A percentile compares a stretch with the other conserved stretches of the same genome.
Evolutionary conservation across 2,113 vertebrate genomes (phyloP).

Genomic region (Aythya baeri): DNA sequence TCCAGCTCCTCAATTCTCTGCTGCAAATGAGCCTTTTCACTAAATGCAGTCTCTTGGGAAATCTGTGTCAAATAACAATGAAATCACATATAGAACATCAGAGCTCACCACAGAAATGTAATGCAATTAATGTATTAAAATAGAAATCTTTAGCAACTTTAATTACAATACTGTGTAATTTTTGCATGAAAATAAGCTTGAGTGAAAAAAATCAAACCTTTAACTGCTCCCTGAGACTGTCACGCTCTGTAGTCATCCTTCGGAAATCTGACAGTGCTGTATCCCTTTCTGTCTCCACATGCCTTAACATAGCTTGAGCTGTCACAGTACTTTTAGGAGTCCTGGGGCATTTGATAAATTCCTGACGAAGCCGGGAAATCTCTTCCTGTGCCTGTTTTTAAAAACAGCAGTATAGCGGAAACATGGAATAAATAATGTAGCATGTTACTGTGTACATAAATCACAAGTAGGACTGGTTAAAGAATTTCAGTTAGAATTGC

Average conservation of each 20-base stretch:
- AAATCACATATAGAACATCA: background rate
- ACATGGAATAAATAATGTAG: background rate
- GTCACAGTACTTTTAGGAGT: constrained; percentile 65
- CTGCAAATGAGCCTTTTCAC: constrained; percentile 82
- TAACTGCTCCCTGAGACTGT: constrained; percentile 80
- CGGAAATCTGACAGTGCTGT: constrained; percentile 75
- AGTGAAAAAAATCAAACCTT: constrained; percentile 66
- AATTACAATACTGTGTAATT: background rate
- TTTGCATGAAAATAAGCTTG: background rate
- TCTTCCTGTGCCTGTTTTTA: constrained; percentile 79
- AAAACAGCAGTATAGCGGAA: constrained; percentile 2
- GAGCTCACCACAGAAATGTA: background rate
- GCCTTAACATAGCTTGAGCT: constrained; percentile 76
- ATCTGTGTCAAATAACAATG: constrained; percentile 75
- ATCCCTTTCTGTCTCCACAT: constrained; percentile 78
- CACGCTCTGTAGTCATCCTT: constrained; percentile 81
- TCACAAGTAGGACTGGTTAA: background rate
- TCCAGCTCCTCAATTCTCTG: constrained; percentile 84
- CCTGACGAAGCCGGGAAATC: constrained; percentile 74
- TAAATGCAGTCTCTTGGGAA: constrained; percentile 81
- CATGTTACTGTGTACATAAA: background rate
- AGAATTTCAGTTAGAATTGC: background rate
- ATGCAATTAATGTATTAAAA: background rate
- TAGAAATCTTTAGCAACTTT: background rate
- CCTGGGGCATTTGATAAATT: constrained; percentile 75